Evolutionary conservation across 2,888 invertebrate genomes (phyloP).

Genomic region (Xanthorhoe designata): DNA sequence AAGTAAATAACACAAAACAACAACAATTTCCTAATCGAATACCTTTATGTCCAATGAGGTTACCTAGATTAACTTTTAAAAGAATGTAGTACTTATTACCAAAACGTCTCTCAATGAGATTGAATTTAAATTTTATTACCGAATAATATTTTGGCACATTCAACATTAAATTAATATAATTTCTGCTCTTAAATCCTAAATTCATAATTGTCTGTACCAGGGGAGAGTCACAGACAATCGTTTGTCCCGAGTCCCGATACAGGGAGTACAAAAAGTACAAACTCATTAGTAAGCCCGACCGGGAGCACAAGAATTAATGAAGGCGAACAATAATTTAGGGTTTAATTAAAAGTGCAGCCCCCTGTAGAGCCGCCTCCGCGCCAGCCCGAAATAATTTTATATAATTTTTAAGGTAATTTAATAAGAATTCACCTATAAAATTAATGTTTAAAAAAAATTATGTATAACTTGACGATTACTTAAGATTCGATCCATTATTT

Average conservation of each 20-base stretch:
- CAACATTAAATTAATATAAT: not conserved
- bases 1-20: not conserved
- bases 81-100: not conserved
- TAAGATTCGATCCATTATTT: constrained; percentile 20
- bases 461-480: constrained; percentile 13
- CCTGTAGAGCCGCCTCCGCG: constrained; percentile 73
- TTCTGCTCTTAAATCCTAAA: constrained; percentile 13
- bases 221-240: constrained; percentile 40
- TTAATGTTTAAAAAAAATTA: constrained; percentile 25
- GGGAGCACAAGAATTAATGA: constrained; percentile 83
- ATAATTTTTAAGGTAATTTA: constrained; percentile 84
- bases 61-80: not conserved
- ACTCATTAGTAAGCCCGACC: constrained; percentile 81
- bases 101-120: not conserved
- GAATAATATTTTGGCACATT: not conserved
- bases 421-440: constrained; percentile 67
- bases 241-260: constrained; percentile 49
- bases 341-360: constrained; percentile 84
- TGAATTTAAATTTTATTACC: not conserved
- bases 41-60: not conserved
- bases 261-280: constrained; percentile 78
- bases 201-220: constrained; percentile 22
- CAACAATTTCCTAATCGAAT: not conserved
- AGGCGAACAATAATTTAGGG: constrained; percentile 85
- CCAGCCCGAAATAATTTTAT: constrained; percentile 63